phyloP scores from a whole-genome alignment of 2,113 vertebrate genomes.

The Neogale vison region DNA sequence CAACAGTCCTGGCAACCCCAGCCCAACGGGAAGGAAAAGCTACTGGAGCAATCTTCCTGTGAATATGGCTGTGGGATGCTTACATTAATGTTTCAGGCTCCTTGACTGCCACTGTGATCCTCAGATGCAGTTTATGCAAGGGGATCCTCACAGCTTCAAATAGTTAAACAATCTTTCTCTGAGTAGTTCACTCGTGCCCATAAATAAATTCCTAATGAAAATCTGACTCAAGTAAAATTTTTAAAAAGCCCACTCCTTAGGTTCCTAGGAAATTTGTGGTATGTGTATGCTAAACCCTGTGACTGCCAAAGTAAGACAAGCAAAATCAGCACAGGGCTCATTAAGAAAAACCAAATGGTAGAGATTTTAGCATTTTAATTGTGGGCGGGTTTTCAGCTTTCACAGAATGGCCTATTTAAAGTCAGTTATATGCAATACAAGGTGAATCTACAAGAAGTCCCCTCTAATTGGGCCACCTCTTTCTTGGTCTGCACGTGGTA shows the following conservation, averaged over 20 bases:
- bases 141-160: background rate
- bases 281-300: conserved; percentile 51
- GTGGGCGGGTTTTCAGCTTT: conserved; percentile 41
- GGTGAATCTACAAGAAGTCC: background rate
- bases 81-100: conserved; percentile 7
- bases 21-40: background rate
- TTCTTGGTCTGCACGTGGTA: background rate
- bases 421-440: conserved; percentile 36
- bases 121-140: background rate
- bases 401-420: conserved; percentile 58
- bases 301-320: conserved; percentile 60
- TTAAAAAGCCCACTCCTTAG: background rate
- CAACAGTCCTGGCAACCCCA: background rate
- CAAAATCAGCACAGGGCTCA: conserved; percentile 63
- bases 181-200: background rate
- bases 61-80: background rate
- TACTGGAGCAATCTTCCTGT: background rate
- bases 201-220: conserved; percentile 57
- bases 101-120: background rate
- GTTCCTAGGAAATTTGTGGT: conserved; percentile 42
- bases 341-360: conserved; percentile 74
- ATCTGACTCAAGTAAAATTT: conserved; percentile 7
- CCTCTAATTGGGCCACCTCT: background rate
- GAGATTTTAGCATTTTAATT: conserved; percentile 68
- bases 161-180: background rate